Conservation (phyloP, 2,888 invertebrate genomes). For the Habroteleia sp. region DNA sequence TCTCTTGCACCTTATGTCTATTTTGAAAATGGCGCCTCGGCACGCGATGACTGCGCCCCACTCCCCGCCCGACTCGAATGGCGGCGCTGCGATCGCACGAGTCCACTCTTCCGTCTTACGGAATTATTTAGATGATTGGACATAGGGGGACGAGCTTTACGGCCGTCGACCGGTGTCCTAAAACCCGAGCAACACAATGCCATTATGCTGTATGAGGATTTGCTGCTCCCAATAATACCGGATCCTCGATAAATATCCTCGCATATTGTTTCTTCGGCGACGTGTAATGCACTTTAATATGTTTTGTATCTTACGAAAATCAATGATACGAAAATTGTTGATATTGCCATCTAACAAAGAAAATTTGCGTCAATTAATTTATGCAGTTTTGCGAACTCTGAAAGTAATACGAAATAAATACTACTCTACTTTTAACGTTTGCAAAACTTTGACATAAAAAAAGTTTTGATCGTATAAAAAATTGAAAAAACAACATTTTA, state of each 20-base stretch:
- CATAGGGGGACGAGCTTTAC: conserved; percentile 69
- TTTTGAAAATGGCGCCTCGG: conserved; percentile 52
- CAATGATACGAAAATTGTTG: conserved; percentile 15
- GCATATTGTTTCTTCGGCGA: conserved; percentile 44
- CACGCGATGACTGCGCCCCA: conserved; percentile 38
- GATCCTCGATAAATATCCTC: conserved; percentile 47
- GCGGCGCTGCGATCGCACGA: conserved; percentile 36
- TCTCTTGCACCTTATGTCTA: conserved; percentile 52
- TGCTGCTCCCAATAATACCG: conserved; percentile 45
- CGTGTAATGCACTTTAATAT: conserved; percentile 44
- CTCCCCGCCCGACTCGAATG: conserved; percentile 4
- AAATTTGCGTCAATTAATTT: background rate
- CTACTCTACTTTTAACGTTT: too few relatives aligned
- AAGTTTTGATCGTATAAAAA: too few relatives aligned
- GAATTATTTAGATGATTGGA: conserved; percentile 80
- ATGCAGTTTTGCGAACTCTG: too few relatives aligned
- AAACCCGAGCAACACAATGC: conserved; percentile 62
- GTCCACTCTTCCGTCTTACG: conserved; percentile 72
- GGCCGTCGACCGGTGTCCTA: conserved; percentile 64
- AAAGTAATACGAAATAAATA: too few relatives aligned
- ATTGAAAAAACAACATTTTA: too few relatives aligned
- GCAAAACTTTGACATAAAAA: too few relatives aligned
- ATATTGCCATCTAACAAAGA: background rate
- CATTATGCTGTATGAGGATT: conserved; percentile 39
- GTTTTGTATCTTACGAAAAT: conserved; percentile 12